phyloP scores from a whole-genome alignment of 2,888 invertebrate species.

The Eristalis intricaria region DNA sequence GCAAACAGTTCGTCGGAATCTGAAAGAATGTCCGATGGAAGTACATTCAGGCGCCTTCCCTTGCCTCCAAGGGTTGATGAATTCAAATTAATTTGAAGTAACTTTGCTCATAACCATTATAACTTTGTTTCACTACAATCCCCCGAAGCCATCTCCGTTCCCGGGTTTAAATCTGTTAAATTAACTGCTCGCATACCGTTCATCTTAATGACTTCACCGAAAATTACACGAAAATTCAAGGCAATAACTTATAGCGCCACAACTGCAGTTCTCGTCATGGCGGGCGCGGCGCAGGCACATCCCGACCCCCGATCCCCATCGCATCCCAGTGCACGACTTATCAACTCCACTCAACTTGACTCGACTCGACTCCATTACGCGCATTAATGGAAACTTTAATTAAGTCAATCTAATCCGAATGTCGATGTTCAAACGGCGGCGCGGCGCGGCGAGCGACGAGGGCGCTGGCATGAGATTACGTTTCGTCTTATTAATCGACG shows the following conservation, averaged over 20 bases:
- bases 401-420: slow-evolving; percentile 70
- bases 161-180: background rate
- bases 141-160: background rate
- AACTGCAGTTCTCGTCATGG: slow-evolving; percentile 41
- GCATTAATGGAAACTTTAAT: slow-evolving; percentile 70
- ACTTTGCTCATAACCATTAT: slow-evolving; percentile 1
- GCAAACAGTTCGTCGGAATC: background rate
- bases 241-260: slow-evolving; percentile 47
- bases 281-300: background rate
- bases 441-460: no score
- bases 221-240: slow-evolving; percentile 52
- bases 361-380: slow-evolving; percentile 62
- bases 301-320: background rate
- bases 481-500: slow-evolving; percentile 30
- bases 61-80: background rate
- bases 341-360: slow-evolving; percentile 15
- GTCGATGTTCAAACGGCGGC: slow-evolving; percentile 25
- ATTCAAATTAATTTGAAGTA: background rate
- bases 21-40: background rate
- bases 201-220: slow-evolving; percentile 44
- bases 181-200: slow-evolving; percentile 20
- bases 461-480: slow-evolving; percentile 22
- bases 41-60: background rate
- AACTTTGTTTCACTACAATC: background rate
- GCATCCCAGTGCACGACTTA: background rate